Evolutionary conservation across 2,888 invertebrate species (phyloP), one percentile per base, ranked within the genome.

Genomic region (Thecocarcelia acutangulata): DNA sequence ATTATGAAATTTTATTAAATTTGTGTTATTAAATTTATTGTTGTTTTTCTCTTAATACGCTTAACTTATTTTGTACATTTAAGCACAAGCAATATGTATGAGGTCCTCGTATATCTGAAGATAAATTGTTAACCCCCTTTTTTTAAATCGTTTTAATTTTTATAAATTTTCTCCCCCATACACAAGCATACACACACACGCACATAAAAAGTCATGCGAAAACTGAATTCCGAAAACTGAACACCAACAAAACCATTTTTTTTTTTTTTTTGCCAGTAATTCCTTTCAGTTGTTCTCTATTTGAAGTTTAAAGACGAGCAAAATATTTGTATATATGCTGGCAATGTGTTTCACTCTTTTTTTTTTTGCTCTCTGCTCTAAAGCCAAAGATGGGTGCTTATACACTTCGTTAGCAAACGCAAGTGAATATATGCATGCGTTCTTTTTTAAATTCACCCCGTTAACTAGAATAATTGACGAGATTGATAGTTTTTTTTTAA

Each of bases 11-110:
- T n/a, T n/a, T n/a, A n/a, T n/a, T n/a, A n/a, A 3, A 24, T 33
- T 33, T 33, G 33, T 8, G 17, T 15, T 42, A 44, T 58, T 58
- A 46, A 46, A 46, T 46, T 46, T 69, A 58, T 58, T 69, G 19
- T 58, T 37, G 33, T 19, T 46, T 15, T 56, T 69, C 19, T 58
- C 28, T 69, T 21, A 37, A 50, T 50, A 50, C 21, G 37, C 48
- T 58, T 21, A 33, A 48, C 37, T 48, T 19, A 66, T 58, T 46
- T 19, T 58, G 3, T 4, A 28, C 28, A 28, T 6, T 28, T 28
- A 28, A 28, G 28, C 28, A 4, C 3, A 4, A 28, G 6, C 28
- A 28, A 28, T 28, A 28, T 28, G 28, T 6, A 28, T 28, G 28
- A 28, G 28, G 28, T 28, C 3, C 28, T 28, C 28, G 28, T 28